Conservation (phyloP, 2,113 vertebrate genomes). For the Montifringilla adamsi region DNA sequence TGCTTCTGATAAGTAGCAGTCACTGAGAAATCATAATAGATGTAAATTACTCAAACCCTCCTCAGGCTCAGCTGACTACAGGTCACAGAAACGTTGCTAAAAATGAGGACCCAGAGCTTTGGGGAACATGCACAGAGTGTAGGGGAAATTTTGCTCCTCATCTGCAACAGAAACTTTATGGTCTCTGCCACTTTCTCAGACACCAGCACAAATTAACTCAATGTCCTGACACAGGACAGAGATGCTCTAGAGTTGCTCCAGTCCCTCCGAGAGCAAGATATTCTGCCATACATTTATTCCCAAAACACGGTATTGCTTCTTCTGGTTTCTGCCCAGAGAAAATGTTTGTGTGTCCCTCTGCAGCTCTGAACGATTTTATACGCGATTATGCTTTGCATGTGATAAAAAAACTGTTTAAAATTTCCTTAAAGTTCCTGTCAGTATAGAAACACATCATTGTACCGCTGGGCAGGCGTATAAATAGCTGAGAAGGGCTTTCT, state of each 20-base stretch:
- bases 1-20: background rate
- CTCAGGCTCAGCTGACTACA: background rate
- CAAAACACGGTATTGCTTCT: background rate
- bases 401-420: background rate
- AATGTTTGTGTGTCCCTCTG: background rate
- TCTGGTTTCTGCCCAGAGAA: background rate
- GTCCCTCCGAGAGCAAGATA: background rate
- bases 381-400: background rate
- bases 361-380: background rate
- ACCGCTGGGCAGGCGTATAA: background rate
- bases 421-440: background rate
- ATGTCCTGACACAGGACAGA: background rate
- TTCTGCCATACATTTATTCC: background rate
- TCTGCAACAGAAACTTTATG: background rate
- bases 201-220: background rate
- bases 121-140: background rate
- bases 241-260: background rate
- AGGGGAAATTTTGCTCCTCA: background rate
- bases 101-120: background rate
- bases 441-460: background rate
- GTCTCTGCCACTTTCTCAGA: background rate
- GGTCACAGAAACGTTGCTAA: background rate
- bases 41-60: background rate
- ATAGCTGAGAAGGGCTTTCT: background rate
- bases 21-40: background rate